These are phyloP conservation scores for Chrysemys picta DNA, from an alignment of 2,113 vertebrate genomes.

Conservation along the genomic window DNA sequence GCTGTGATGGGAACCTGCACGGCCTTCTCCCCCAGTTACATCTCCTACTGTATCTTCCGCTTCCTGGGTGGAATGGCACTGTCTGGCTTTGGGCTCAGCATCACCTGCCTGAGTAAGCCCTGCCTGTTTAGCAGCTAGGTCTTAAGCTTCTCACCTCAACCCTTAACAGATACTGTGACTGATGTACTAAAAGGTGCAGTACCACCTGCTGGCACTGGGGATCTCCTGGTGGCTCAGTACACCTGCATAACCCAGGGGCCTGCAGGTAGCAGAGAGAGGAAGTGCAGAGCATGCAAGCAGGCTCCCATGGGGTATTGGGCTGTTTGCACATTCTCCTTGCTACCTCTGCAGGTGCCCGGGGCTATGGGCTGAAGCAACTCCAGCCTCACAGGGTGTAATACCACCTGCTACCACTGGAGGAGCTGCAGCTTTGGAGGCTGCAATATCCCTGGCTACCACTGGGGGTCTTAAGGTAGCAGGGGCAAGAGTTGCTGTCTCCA, in stretches of 20 bases:
- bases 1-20: slow-evolving; percentile 79
- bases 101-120: slow-evolving; percentile 81
- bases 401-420: not conserved
- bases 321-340: too few relatives aligned
- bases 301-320: too few relatives aligned
- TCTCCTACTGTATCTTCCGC: slow-evolving; percentile 83
- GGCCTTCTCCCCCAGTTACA: slow-evolving; percentile 81
- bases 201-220: too few relatives aligned
- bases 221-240: too few relatives aligned
- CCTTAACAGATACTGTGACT: not conserved
- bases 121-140: not conserved
- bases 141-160: not conserved
- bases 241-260: too few relatives aligned
- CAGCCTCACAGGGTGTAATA: too few relatives aligned
- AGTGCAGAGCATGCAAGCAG: too few relatives aligned
- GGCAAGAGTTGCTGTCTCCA: not conserved
- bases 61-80: slow-evolving; percentile 84
- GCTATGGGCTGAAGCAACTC: too few relatives aligned
- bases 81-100: slow-evolving; percentile 83
- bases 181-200: not conserved
- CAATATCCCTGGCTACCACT: not conserved
- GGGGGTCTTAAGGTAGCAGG: too few relatives aligned
- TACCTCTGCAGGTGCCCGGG: too few relatives aligned
- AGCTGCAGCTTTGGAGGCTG: not conserved
- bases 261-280: too few relatives aligned